Evolutionary conservation across 2,888 invertebrate genomes (phyloP), one percentile per base, ranked within the genome.

Genomic region (Drosophila mulleri): DNA sequence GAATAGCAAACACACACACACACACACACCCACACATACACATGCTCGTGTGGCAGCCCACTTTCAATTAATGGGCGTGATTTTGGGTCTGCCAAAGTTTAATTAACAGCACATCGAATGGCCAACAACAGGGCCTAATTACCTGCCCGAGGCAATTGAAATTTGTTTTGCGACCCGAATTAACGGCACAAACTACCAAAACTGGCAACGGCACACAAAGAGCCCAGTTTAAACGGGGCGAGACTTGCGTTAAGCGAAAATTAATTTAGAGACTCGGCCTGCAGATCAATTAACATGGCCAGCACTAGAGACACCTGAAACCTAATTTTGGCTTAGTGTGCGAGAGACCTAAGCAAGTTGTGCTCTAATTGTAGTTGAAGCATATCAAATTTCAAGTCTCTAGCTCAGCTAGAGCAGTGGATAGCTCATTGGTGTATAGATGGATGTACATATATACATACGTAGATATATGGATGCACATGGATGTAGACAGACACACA

Each of bases 21-120:
- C 39, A 48, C 35, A 41, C 41, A 32, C 41, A 23, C 32, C 12
- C 29, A 29, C 32, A 11, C 11, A 32, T 11, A 11, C 32, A 32
- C 11, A 16, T n/a, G 29, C n/a, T 29, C 7, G 7, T 23, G 23
- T 45, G 57, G 41, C 50, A 5, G 37, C 41, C 39, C 26, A 18
- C 23, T 47, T 70, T 53, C 59, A 72, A 76, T 76, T 78, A 68
- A 61, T 61, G 60, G 63, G 44, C 72, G 48, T 52, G 53, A 61
- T 70, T 70, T 47, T 6, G 62, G 50, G 72, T 41, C 35, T 64
- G 65, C 53, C 72, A 71, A 71, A 57, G 48, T 64, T 77, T 76
- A 77, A 77, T 80, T 77, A 77, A 76, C 80, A 78, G 72, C 42
- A 54, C 62, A 76, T 65, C 65, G 67, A 44, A 63, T 67, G 42